A percentile compares a stretch with the other conserved stretches of the same genome.
These are phyloP conservation scores for Leucopsar rothschildi DNA, from an alignment of 2,113 vertebrate genomes.

Conservation along the genomic window DNA sequence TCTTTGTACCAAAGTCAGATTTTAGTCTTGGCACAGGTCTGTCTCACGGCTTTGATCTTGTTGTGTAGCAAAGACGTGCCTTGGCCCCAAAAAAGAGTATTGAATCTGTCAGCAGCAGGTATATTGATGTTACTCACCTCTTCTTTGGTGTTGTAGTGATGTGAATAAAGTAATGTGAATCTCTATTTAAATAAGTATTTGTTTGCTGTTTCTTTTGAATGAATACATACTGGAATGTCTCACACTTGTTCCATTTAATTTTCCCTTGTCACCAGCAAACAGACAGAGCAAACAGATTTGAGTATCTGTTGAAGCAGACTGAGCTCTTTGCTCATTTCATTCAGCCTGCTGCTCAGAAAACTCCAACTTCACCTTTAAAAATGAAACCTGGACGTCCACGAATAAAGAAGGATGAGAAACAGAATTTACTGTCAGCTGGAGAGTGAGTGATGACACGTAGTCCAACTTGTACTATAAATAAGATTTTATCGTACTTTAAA, in stretches of 20 bases:
- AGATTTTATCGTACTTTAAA: not conserved
- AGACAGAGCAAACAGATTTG: slow-evolving; percentile 97
- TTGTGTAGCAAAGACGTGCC: not conserved
- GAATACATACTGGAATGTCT: not conserved
- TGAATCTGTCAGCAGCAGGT: not conserved
- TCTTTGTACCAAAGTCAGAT: not conserved
- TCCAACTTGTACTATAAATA: not conserved
- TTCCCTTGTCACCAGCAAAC: slow-evolving; percentile 81
- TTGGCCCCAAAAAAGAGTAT: not conserved
- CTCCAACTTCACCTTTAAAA: slow-evolving; percentile 96
- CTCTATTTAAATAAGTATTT: not conserved
- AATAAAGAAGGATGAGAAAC: slow-evolving; percentile 97
- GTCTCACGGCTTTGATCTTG: not conserved
- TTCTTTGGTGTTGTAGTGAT: not conserved
- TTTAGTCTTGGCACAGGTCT: not conserved
- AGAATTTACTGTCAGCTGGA: slow-evolving; percentile 91
- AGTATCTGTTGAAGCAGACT: slow-evolving; percentile 97
- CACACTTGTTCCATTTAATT: not conserved
- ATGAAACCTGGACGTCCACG: slow-evolving; percentile 98
- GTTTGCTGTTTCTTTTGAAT: not conserved
- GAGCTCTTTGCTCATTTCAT: slow-evolving; percentile 99
- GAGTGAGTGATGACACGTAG: slow-evolving; percentile 82
- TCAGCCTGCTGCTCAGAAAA: slow-evolving; percentile 97
- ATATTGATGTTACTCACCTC: not conserved
- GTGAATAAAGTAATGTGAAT: not conserved